Evolutionary conservation across 1,140 invertebrate species (phyloP).

Genomic region (Hylaeus volcanicus): DNA sequence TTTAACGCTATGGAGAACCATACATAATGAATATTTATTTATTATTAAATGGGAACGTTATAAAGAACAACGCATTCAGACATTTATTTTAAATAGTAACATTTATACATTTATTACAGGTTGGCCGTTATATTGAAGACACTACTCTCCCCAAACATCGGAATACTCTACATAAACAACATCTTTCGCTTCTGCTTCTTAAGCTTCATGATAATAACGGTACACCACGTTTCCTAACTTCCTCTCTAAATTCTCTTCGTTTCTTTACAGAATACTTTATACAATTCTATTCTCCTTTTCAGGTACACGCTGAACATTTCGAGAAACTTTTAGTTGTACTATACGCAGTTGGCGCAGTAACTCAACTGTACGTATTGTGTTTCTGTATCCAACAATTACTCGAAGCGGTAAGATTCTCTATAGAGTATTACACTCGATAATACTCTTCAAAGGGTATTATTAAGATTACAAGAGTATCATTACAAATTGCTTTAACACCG

Average conservation of each 20-base stretch:
- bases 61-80: no score
- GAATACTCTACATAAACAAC: conserved; percentile 53
- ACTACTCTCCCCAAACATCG: conserved; percentile 53
- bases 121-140: conserved; percentile 39
- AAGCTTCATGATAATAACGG: conserved; percentile 49
- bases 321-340: conserved; percentile 32
- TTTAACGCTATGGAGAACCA: no score
- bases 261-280: background rate
- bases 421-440: background rate
- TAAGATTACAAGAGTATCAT: no score
- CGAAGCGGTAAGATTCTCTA: conserved; percentile 52
- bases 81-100: background rate
- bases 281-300: conserved; percentile 2
- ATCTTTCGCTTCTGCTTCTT: conserved; percentile 64
- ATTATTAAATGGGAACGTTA: no score
- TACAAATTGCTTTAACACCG: no score
- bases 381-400: conserved; percentile 59
- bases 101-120: conserved; percentile 38
- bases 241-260: background rate
- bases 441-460: no score
- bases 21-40: no score
- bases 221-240: conserved; percentile 11
- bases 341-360: conserved; percentile 42
- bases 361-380: conserved; percentile 63
- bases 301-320: background rate